Percentiles rank a stretch among this genome's conserved stretches.
phyloP scores from a whole-genome alignment of 2,888 invertebrate genomes.

The Troides helena region DNA sequence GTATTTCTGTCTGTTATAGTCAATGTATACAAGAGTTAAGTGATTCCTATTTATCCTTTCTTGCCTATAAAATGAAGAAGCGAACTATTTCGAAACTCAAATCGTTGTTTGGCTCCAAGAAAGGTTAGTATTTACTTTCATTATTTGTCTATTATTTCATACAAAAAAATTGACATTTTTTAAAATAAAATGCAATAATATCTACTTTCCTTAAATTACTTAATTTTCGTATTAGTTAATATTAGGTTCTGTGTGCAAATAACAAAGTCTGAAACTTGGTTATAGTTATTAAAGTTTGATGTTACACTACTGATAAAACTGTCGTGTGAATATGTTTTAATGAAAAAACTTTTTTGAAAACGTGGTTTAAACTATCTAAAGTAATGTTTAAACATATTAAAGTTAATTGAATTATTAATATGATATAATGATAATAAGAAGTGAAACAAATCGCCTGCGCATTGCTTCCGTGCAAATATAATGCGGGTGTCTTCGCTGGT shows the following conservation, averaged over 20 bases:
- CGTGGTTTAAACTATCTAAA: not conserved
- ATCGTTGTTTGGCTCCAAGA: conserved; percentile 70
- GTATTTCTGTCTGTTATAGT: conserved; percentile 73
- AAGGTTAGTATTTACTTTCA: conserved; percentile 52
- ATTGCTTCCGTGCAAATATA: too few species aligned
- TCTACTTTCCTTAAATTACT: too few species aligned
- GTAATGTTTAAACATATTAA: not conserved
- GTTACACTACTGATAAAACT: too few species aligned
- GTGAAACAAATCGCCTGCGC: too few species aligned
- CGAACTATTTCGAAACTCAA: conserved; percentile 73
- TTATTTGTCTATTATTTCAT: not conserved
- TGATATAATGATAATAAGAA: too few species aligned
- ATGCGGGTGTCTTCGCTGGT: too few species aligned
- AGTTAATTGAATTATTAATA: too few species aligned
- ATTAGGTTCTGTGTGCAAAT: not conserved
- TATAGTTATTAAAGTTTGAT: too few species aligned
- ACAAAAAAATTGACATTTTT: not conserved
- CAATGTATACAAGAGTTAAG: conserved; percentile 59
- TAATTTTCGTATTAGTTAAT: not conserved
- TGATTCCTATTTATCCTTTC: conserved; percentile 46
- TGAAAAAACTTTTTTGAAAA: too few species aligned
- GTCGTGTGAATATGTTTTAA: too few species aligned
- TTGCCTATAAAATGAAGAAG: conserved; percentile 67
- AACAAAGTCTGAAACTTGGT: too few species aligned
- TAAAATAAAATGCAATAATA: too few species aligned